Base-by-base conservation (phyloP, 2,113 vertebrate species). In the Coturnix japonica region DNA sequence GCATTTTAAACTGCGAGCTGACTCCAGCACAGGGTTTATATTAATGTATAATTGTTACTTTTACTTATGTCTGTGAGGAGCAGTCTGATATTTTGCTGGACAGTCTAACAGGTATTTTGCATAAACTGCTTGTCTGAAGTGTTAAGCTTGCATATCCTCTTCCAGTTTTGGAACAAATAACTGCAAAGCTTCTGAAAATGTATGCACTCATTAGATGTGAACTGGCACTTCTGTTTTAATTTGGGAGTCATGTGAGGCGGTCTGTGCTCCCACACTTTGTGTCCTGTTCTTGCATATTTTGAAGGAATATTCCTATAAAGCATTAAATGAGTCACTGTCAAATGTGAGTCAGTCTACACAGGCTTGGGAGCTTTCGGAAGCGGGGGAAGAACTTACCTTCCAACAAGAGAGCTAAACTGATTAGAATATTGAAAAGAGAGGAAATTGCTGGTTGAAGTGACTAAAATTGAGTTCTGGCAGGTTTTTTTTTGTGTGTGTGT, bases 1-100 rank as follows among this genome's bases (percentile, higher is more conserved):
- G 30, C 54, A 64, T 86, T 92, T 63, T 80, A 95, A 95, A 82
- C 77, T 25, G 16, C 33, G 31, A 65, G 22, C 25, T 83, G 65
- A 81, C 57, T 87, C 95, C 37, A 90, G 60, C 75, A 44, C 2
- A 20, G 37, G 17, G 16, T 70, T 91, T 85, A 80, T 91, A 92
- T 60, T 85, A 74, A 87, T 81, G 59, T 71, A 11, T 91, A 76
- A 81, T 67, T 75, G 51, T 31, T 74, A 21, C 16, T 44, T 96
- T 91, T 90, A 63, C 65, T 95, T 92, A 28, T 61, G 66, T 44
- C 61, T 79, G 59, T 71, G 44, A 91, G 74, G 59, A 88, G 76
- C 85, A 94, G 13, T 6, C 31, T 53, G n/a, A 76, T 46, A 74
- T 86, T 76, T 72, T 61, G 53, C 71, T 61, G 81, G 30, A 21